phyloP scores from a whole-genome alignment of 1,140 invertebrate genomes.

The Metaphire vulgaris region DNA sequence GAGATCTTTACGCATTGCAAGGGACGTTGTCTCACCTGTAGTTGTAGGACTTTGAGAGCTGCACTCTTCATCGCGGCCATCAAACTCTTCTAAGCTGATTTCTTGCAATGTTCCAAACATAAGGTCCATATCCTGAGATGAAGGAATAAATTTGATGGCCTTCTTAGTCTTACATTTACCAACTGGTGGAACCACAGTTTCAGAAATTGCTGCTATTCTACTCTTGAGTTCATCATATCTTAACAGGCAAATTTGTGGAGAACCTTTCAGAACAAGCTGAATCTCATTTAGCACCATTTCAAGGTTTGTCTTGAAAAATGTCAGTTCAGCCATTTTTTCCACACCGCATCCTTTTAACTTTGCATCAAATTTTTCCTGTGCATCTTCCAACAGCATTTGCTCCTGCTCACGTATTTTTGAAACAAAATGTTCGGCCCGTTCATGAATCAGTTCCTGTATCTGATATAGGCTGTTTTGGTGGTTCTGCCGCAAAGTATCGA shows the following conservation, averaged over 20 bases:
- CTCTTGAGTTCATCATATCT: constrained; percentile 15
- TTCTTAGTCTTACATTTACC: constrained; percentile 5
- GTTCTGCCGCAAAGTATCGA: constrained; percentile 28
- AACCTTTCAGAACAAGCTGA: constrained; percentile 10
- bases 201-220: neutral
- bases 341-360: constrained; percentile 19
- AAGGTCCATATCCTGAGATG: neutral
- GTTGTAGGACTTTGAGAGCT: neutral
- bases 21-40: neutral
- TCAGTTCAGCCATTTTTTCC: constrained; percentile 20
- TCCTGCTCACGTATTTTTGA: constrained; percentile 22
- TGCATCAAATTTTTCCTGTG: constrained; percentile 22
- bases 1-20: neutral
- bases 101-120: constrained; percentile 21
- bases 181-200: constrained; percentile 17
- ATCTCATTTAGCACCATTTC: constrained; percentile 18
- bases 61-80: neutral
- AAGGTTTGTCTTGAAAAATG: constrained; percentile 13
- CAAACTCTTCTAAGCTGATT: neutral
- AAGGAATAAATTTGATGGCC: constrained; percentile 15
- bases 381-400: constrained; percentile 13
- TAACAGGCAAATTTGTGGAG: constrained; percentile 22
- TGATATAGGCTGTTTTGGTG: constrained; percentile 18
- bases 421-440: constrained; percentile 15
- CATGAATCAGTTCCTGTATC: constrained; percentile 11